Conservation (phyloP, 1,140 invertebrate species). For the Eurosta solidaginis region DNA sequence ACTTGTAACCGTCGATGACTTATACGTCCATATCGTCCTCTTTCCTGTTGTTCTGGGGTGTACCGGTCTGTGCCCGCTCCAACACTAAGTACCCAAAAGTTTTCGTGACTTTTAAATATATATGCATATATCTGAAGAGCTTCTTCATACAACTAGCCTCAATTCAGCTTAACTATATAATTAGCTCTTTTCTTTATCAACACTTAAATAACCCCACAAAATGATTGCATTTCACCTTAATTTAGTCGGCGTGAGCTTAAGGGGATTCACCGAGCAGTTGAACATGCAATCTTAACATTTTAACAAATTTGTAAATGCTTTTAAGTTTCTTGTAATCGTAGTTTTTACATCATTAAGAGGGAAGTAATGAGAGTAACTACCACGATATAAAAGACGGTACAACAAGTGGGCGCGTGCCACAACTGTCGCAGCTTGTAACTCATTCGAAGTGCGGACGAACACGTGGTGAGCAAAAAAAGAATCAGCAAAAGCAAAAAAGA, state of each 20-base stretch:
- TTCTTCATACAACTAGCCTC: too few relatives aligned
- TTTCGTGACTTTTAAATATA: too few relatives aligned
- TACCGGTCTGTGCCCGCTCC: too few relatives aligned
- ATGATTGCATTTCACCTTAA: not conserved
- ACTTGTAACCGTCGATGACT: too few relatives aligned
- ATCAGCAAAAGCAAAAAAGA: not conserved
- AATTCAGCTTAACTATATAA: too few relatives aligned
- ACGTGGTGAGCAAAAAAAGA: not conserved
- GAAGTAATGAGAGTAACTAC: not conserved
- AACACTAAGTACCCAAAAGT: too few relatives aligned
- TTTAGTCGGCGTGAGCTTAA: not conserved
- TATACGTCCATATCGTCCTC: too few relatives aligned
- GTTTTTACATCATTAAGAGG: constrained; percentile 13
- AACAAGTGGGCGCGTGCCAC: constrained; percentile 10
- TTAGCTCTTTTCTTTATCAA: too few relatives aligned
- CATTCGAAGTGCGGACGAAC: not conserved
- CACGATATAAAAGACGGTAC: not conserved
- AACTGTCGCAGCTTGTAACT: not conserved
- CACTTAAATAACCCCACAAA: too few relatives aligned
- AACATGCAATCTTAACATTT: constrained; percentile 7
- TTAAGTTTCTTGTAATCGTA: constrained; percentile 1
- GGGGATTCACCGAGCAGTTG: not conserved
- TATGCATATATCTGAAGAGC: too few relatives aligned
- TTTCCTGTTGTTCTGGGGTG: too few relatives aligned
- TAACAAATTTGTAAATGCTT: constrained; percentile 11